Evolutionary conservation across 2,888 invertebrate genomes (phyloP), one percentile per base, ranked within the genome.

Genomic region (Gymnocheta viridis): DNA sequence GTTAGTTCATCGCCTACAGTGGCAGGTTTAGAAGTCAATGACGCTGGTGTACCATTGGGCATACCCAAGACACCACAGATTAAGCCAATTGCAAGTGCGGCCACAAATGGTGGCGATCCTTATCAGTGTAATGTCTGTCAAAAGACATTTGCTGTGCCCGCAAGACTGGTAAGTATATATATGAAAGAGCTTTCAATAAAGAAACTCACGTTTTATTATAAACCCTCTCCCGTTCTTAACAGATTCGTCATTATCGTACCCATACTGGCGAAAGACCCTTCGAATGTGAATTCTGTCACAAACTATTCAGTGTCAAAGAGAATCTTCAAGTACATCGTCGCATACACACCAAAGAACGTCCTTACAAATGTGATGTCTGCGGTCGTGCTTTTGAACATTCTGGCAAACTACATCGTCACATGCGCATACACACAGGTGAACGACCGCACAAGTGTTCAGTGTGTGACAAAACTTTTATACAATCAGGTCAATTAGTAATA

Each of bases 261-360:
- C 97, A 97, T 90, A 97, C 97, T 27, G 97, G 97, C 44, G 97
- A 97, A 90, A 95, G 97, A 87, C 97, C 98, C 0, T 98, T 97
- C 91, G 95, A 96, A 91, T 98, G 97, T 92, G 97, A 98, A 91
- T 97, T 96, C 91, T 98, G 97, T 93, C 96, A 96, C 92, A 98
- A 98, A 92, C 96, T 96, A 89, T 98, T 98, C 92, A 97, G 97
- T 89, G 97, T 97, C 9, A 97, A 97, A 92, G 97, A 97, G 92
- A 98, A 98, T 91, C 93, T 98, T 80, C 97, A 97, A 92, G 97
- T 97, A 14, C 98, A 98, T 91, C 93, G 95, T 49, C 94, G 98
- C 81, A 97, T 97, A 86, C 98, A 98, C 91, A 98, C 97, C 81
- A 97, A 97, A 92, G 97, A 97, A 91, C 94, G 97, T 1, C 97